Conservation (phyloP, 2,797 vertebrate genomes). For the Argya squamiceps region DNA sequence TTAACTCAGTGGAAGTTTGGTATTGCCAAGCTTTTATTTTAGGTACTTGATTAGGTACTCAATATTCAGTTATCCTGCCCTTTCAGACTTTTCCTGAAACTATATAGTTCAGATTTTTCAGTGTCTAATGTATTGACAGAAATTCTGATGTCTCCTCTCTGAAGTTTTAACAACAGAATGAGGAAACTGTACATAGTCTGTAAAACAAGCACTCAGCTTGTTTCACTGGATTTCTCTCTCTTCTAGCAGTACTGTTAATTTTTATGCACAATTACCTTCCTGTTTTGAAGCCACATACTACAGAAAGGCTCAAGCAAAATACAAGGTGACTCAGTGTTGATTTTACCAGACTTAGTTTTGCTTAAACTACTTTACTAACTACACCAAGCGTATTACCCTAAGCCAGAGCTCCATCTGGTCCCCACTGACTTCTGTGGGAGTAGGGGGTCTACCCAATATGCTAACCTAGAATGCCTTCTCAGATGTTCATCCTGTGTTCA, state of each 20-base stretch:
- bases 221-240: not conserved
- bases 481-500: not conserved
- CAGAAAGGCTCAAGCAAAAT: not conserved
- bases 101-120: not conserved
- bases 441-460: not conserved
- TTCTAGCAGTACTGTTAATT: not conserved
- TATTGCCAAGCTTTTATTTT: not conserved
- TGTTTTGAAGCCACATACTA: not conserved
- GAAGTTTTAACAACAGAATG: not conserved
- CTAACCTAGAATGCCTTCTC: not conserved
- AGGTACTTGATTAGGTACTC: not conserved
- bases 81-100: not conserved
- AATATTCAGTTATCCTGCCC: not conserved
- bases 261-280: not conserved
- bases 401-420: not conserved
- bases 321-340: not conserved
- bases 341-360: not conserved
- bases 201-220: not conserved
- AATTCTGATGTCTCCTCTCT: not conserved
- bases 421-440: not conserved
- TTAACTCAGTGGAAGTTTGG: not conserved
- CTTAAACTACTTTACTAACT: not conserved
- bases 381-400: not conserved
- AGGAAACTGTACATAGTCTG: not conserved
- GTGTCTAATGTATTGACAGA: not conserved